Evolutionary conservation across 2,888 invertebrate species (phyloP).

Genomic region (Chalcis sispes): DNA sequence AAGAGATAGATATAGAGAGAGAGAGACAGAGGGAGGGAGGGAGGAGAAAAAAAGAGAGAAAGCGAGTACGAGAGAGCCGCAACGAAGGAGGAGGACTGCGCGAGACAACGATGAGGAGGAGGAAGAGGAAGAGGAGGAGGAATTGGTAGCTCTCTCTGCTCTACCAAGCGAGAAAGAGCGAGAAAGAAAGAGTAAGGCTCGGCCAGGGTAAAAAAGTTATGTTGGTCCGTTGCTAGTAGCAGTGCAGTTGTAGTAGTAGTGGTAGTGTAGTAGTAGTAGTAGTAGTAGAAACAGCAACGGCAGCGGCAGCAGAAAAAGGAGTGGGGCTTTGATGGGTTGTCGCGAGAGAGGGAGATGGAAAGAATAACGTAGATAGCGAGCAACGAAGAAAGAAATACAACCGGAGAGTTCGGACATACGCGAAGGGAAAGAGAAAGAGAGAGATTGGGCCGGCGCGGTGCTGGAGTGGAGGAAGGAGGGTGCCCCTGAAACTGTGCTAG

Average conservation of each 20-base stretch:
- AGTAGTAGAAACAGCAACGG: constrained; percentile 14
- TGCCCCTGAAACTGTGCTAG: constrained; percentile 26
- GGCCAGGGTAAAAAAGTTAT: constrained; percentile 64
- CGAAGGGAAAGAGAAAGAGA: constrained; percentile 9
- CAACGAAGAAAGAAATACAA: constrained; percentile 8
- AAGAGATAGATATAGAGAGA: constrained; percentile 45
- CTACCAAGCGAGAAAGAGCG: constrained; percentile 23
- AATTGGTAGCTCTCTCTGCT: constrained; percentile 26
- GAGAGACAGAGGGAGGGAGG: constrained; percentile 51
- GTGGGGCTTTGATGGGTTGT: constrained; percentile 62
- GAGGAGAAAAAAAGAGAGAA: constrained; percentile 54
- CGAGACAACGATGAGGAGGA: constrained; percentile 15
- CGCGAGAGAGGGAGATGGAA: constrained; percentile 44
- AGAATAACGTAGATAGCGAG: constrained; percentile 6
- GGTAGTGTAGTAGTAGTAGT: constrained; percentile 25
- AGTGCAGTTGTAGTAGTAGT: constrained; percentile 27
- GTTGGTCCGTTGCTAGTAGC: constrained; percentile 60
- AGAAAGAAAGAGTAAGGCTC: constrained; percentile 53
- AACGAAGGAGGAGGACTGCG: constrained; percentile 19
- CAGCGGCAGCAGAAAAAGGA: constrained; percentile 28
- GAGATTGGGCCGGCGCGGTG: constrained; percentile 14
- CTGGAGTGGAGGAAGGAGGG: constrained; percentile 6
- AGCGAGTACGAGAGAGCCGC: constrained; percentile 5
- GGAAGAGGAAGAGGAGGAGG: constrained; percentile 32
- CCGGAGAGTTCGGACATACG: constrained; percentile 3